Evolutionary conservation across 2,797 vertebrate species (phyloP), one percentile per base, ranked within the genome.

Genomic region (Microhierax caerulescens): DNA sequence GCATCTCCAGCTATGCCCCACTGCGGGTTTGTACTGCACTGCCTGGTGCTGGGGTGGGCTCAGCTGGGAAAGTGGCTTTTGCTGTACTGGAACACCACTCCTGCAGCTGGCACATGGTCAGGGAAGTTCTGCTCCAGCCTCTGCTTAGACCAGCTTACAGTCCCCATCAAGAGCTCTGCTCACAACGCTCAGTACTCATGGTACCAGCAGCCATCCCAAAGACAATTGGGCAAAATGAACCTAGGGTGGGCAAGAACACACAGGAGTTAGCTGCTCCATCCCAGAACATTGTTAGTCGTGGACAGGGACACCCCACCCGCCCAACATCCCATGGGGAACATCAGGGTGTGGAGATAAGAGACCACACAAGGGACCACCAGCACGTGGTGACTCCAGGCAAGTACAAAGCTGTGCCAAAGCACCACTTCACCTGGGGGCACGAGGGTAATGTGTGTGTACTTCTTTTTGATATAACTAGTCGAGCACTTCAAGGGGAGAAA

Each of bases 121-220:
- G 53, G 36, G 84, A 60, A 48, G 8, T 9, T 60, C 18, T 0
- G 0, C 41, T 68, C 36, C 57, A 50, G 36, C 41, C 12, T 70
- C 63, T 57, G 25, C 47, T 65, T 20, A 24, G 59, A 5, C 24
- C 64, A 85, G 12, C 28, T 75, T 76, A 16, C 32, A 43, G 27
- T 39, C 19, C 8, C 15, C 10, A 0, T 3, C 1, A 2, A 61
- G 4, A 85, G 21, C 63, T 21, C 32, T 7, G 11, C 17, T 74
- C 30, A 19, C 0, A 1, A 15, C 45, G 50, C 28, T 85, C 9
- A 0, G 7, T 57, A 19, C 39, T 54, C 25, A 5, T 4, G 60
- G 39, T 47, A 22, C 24, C 25, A 37, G 28, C 22, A 84, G 11
- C 16, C 11, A 7, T 12, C 59, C 32, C 41, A 61, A 82, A 65